Conservation (phyloP, 2,888 invertebrate genomes). For the Athripsodes cinereus region DNA sequence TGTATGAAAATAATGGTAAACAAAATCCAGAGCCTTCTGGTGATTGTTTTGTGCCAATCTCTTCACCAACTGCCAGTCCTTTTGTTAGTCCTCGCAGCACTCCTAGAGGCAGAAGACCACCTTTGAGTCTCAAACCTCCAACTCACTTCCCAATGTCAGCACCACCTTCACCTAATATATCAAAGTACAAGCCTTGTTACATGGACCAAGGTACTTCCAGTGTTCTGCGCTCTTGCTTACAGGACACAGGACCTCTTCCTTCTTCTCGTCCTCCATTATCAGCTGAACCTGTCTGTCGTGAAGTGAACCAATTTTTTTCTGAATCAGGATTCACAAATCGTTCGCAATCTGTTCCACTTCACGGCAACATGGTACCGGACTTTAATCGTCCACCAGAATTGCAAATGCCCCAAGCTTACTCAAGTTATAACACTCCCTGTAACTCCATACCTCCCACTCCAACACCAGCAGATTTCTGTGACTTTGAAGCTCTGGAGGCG, state of each 20-base stretch:
- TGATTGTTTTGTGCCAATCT: conserved; percentile 13
- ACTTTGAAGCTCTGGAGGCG: conserved; percentile 52
- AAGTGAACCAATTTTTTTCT: conserved; percentile 58
- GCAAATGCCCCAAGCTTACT: conserved; percentile 32
- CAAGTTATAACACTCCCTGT: conserved; percentile 51
- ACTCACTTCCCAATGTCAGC: conserved; percentile 58
- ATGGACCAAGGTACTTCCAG: conserved; percentile 35
- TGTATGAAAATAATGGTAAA: conserved; percentile 22
- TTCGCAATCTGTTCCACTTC: conserved; percentile 76
- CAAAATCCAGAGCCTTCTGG: neutral
- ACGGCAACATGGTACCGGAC: conserved; percentile 43
- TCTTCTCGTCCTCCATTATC: conserved; percentile 37
- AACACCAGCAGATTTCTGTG: conserved; percentile 65
- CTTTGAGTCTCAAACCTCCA: conserved; percentile 34
- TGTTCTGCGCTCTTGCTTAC: conserved; percentile 38
- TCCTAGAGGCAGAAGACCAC: conserved; percentile 37
- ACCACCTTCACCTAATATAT: conserved; percentile 60
- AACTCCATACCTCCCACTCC: conserved; percentile 64
- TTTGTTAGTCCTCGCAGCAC: conserved; percentile 79
- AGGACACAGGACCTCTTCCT: conserved; percentile 5
- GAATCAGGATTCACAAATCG: conserved; percentile 43
- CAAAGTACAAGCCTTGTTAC: conserved; percentile 40
- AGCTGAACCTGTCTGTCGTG: conserved; percentile 50
- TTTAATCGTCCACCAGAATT: neutral
- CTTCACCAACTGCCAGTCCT: conserved; percentile 60